Evolutionary conservation across 2,888 invertebrate genomes (phyloP).

Genomic region (Quadroppia sp.): DNA sequence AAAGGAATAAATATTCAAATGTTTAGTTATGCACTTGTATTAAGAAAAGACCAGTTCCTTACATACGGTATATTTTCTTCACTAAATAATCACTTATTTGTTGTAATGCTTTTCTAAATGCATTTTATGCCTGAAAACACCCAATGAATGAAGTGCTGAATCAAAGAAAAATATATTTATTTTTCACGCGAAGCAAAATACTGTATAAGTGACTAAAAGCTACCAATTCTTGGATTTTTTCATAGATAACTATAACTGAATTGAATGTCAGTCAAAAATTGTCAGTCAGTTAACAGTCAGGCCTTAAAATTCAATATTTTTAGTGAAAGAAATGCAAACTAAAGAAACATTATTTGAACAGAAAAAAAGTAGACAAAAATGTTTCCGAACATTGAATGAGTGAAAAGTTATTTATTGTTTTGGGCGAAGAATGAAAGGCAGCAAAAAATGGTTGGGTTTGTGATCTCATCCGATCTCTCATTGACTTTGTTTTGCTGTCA

Average conservation of each 20-base stretch:
- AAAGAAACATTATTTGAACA: not conserved
- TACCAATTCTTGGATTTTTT: not conserved
- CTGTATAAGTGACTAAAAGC: not conserved
- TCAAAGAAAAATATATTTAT: not conserved
- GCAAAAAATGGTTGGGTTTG: not conserved
- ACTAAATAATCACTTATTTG: not conserved
- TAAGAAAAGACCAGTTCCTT: not conserved
- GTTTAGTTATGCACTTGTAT: not conserved
- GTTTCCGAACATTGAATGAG: not conserved
- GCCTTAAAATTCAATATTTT: not conserved
- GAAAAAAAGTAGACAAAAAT: not conserved
- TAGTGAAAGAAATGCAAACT: not conserved
- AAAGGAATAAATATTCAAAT: not conserved
- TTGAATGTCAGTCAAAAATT: not conserved
- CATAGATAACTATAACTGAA: not conserved
- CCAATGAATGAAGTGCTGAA: not conserved
- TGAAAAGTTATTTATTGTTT: not conserved
- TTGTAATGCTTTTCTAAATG: not conserved
- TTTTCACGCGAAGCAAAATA: not conserved
- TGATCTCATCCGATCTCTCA: not conserved
- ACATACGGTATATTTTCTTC: not conserved
- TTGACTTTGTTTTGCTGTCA: constrained; percentile 1
- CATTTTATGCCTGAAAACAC: not conserved
- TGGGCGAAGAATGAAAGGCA: not conserved
- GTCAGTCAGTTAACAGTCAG: constrained; percentile 1